Conservation (phyloP, 1,140 invertebrate genomes). For the Drosophila carrolli region DNA sequence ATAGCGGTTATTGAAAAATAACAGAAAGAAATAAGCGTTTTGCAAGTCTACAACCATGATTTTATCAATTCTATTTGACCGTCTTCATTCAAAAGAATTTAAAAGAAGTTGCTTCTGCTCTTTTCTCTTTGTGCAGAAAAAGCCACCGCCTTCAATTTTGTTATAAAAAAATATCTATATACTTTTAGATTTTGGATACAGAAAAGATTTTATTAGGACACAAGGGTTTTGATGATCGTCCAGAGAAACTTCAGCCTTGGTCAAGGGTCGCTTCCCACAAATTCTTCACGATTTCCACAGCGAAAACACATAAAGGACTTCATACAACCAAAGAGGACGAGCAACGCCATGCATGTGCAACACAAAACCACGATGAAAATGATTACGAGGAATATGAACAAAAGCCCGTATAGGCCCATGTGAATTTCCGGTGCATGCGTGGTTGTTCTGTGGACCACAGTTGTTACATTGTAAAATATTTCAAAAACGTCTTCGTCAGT, state of each 20-base stretch:
- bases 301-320: conserved; percentile 12
- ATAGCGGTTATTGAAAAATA: too few relatives aligned
- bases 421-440: not conserved
- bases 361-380: not conserved
- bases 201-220: not conserved
- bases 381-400: conserved; percentile 17
- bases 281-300: not conserved
- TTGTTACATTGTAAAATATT: not conserved
- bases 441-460: too few relatives aligned
- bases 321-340: conserved; percentile 27
- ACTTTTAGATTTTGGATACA: too few relatives aligned
- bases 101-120: too few relatives aligned
- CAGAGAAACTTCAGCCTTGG: not conserved
- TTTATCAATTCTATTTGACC: too few relatives aligned
- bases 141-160: too few relatives aligned
- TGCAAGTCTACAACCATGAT: too few relatives aligned
- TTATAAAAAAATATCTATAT: not conserved
- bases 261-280: not conserved
- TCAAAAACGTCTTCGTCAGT: not conserved
- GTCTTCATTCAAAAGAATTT: too few relatives aligned
- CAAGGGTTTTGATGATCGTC: not conserved
- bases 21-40: too few relatives aligned
- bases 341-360: not conserved
- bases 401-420: conserved; percentile 1
- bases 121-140: too few relatives aligned